phyloP scores from a whole-genome alignment of 2,797 vertebrate genomes.

The Pseudopleuronectes americanus region DNA sequence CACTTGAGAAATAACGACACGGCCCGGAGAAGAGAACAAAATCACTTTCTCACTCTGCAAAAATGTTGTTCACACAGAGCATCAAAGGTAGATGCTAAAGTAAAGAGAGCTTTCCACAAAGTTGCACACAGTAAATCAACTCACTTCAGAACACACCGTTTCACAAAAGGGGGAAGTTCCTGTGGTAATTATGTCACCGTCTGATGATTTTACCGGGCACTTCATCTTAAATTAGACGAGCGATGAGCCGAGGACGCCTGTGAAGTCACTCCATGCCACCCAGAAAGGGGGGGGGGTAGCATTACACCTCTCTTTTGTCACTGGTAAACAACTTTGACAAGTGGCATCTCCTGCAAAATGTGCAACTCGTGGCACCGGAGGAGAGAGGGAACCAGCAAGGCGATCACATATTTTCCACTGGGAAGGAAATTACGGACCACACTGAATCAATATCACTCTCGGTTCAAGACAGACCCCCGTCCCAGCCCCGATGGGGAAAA shows the following conservation, averaged over 20 bases:
- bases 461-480: constrained; percentile 34
- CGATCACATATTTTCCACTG: constrained; percentile 41
- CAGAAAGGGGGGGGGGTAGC: constrained; percentile 19
- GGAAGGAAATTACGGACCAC: constrained; percentile 45
- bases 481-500: constrained; percentile 20
- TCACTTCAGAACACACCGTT: constrained; percentile 29
- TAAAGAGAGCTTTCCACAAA: constrained; percentile 22
- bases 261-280: constrained; percentile 38
- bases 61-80: constrained; percentile 29
- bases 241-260: constrained; percentile 23
- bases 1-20: constrained; percentile 73
- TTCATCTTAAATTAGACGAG: constrained; percentile 36
- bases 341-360: constrained; percentile 26
- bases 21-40: constrained; percentile 32
- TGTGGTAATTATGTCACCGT: constrained; percentile 37
- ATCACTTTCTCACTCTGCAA: neutral
- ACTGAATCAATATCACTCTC: constrained; percentile 43
- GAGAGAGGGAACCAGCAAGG: constrained; percentile 33
- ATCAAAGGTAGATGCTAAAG: constrained; percentile 5
- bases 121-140: constrained; percentile 14
- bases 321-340: constrained; percentile 65
- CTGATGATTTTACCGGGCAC: constrained; percentile 19
- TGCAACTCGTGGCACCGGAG: constrained; percentile 30
- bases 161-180: constrained; percentile 20
- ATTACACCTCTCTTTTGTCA: constrained; percentile 35